phyloP scores from a whole-genome alignment of 2,797 vertebrate genomes.

The Rousettus madagascariensis region DNA sequence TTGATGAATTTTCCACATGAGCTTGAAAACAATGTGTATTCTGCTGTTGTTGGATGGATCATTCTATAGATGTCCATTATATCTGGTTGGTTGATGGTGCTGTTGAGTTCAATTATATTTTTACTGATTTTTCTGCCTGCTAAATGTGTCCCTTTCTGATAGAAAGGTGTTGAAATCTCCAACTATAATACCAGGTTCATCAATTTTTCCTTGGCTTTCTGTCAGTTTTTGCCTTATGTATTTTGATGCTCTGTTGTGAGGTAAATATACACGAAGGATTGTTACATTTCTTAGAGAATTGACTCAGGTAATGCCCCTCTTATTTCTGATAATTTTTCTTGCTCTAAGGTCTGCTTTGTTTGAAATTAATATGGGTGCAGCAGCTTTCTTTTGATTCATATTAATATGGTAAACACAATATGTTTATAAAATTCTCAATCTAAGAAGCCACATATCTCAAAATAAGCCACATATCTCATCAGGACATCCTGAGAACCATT shows the following conservation, averaged over 20 bases:
- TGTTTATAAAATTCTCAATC: background rate
- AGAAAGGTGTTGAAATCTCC: background rate
- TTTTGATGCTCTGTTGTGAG: background rate
- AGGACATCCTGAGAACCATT: slow-evolving; percentile 89
- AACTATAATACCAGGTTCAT: background rate
- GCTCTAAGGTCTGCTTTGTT: background rate
- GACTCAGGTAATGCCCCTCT: background rate
- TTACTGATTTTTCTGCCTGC: background rate
- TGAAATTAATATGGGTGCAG: background rate
- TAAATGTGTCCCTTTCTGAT: background rate
- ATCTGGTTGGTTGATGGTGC: no score
- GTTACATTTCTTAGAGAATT: background rate
- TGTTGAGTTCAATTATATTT: background rate
- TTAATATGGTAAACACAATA: background rate
- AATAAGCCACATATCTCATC: slow-evolving; percentile 86
- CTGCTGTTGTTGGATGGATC: background rate
- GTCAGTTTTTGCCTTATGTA: background rate
- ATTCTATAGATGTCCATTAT: background rate
- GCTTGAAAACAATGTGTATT: background rate
- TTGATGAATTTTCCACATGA: no score
- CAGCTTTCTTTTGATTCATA: background rate
- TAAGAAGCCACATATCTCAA: slow-evolving; percentile 85
- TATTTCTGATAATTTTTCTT: background rate
- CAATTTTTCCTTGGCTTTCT: background rate
- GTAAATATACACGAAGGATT: background rate